Conservation (phyloP, 2,113 vertebrate species). For the Acanthochromis polyacanthus region DNA sequence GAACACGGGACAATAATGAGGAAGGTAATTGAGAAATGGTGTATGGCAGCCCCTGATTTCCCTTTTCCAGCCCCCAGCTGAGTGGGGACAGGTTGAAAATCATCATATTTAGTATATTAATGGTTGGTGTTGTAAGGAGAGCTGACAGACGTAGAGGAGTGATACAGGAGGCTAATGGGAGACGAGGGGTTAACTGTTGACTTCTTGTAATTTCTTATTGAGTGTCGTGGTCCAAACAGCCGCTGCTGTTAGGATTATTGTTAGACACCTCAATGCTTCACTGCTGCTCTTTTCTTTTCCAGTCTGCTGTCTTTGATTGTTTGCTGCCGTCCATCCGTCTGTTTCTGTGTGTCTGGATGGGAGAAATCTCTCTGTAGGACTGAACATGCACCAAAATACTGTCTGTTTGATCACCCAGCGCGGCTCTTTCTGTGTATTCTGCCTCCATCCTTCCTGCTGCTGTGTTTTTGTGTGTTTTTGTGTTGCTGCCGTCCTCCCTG, state of each 20-base stretch:
- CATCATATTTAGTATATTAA: slow-evolving; percentile 74
- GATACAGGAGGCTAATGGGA: slow-evolving; percentile 45
- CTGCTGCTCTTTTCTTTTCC: slow-evolving; percentile 29
- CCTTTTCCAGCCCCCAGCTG: slow-evolving; percentile 66
- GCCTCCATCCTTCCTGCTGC: not conserved
- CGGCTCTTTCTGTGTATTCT: slow-evolving; percentile 25
- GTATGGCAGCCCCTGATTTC: slow-evolving; percentile 63
- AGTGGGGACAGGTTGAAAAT: slow-evolving; percentile 75
- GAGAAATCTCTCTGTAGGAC: slow-evolving; percentile 24
- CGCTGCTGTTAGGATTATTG: slow-evolving; percentile 27
- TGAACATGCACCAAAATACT: slow-evolving; percentile 17
- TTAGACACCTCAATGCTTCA: slow-evolving; percentile 43
- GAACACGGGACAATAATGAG: slow-evolving; percentile 78
- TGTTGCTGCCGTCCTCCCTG: slow-evolving; percentile 16
- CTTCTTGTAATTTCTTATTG: slow-evolving; percentile 45
- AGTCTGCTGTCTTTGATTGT: slow-evolving; percentile 16
- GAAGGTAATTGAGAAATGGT: slow-evolving; percentile 78
- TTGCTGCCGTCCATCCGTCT: not conserved
- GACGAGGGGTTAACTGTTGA: slow-evolving; percentile 27
- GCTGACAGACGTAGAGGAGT: slow-evolving; percentile 61
- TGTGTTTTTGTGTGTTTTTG: not conserved
- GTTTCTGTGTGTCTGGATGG: slow-evolving; percentile 9
- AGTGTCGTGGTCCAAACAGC: slow-evolving; percentile 49
- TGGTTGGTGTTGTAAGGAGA: slow-evolving; percentile 52
- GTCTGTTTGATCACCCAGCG: slow-evolving; percentile 17